phyloP scores from a whole-genome alignment of 2,888 invertebrate genomes.

The Polylopha cassiicola region DNA sequence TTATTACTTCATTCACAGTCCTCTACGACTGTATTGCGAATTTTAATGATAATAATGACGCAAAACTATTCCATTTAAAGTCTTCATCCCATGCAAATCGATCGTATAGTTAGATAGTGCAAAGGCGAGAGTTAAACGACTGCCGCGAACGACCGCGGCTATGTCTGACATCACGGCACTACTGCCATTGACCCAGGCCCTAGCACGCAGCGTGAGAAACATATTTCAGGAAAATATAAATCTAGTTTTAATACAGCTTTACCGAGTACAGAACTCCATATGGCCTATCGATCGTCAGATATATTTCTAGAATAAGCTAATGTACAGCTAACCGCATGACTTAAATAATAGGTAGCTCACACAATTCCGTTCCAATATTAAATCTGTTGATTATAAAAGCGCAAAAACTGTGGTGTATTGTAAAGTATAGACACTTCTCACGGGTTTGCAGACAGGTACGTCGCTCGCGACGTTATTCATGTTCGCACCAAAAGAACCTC shows the following conservation, averaged over 20 bases:
- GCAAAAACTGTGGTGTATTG: conserved; percentile 44
- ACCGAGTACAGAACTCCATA: too few species aligned
- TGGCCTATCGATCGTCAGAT: too few species aligned
- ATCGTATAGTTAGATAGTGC: conserved; percentile 18
- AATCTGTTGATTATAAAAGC: conserved; percentile 41
- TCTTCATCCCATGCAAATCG: conserved; percentile 16
- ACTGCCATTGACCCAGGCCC: conserved; percentile 24
- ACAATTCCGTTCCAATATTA: conserved; percentile 44
- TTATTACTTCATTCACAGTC: too few species aligned
- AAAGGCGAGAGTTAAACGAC: conserved; percentile 13
- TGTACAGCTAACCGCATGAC: conserved; percentile 21
- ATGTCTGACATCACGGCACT: conserved; percentile 20
- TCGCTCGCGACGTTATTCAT: conserved; percentile 53
- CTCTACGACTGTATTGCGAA: too few species aligned
- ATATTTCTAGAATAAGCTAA: conserved; percentile 6
- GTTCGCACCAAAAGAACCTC: conserved; percentile 40
- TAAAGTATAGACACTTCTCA: conserved; percentile 50
- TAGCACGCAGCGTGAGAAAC: conserved; percentile 19
- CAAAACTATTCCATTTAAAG: not conserved
- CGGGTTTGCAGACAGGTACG: conserved; percentile 40
- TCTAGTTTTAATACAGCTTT: too few species aligned
- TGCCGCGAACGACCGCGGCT: conserved; percentile 14
- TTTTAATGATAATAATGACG: too few species aligned
- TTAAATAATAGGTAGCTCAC: conserved; percentile 30
- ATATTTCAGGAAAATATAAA: too few species aligned